These are phyloP conservation scores for Ariopsis seemanni DNA, from an alignment of 2,113 vertebrate species.

Conservation along the genomic window DNA sequence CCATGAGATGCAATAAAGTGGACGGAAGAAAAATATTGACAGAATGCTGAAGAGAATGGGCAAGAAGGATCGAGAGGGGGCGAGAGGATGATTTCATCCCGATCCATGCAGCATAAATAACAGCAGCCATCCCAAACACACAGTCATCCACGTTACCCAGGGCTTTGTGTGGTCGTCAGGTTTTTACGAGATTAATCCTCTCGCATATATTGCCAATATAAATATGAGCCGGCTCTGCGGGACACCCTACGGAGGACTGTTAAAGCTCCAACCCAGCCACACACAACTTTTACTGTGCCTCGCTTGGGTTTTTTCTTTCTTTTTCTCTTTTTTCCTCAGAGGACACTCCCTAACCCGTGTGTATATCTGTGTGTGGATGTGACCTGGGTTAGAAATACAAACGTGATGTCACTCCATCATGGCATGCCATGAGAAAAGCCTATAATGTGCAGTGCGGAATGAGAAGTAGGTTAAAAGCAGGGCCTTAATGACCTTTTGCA, in stretches of 20 bases:
- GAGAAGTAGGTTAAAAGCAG: slow-evolving; percentile 20
- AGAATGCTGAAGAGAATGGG: slow-evolving; percentile 54
- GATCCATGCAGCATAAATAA: slow-evolving; percentile 78
- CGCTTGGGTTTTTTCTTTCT: slow-evolving; percentile 77
- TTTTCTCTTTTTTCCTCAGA: slow-evolving; percentile 68
- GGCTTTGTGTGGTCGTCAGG: slow-evolving; percentile 91
- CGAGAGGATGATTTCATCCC: slow-evolving; percentile 75
- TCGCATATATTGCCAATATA: slow-evolving; percentile 98
- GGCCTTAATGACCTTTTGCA: slow-evolving; percentile 30
- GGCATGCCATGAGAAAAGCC: slow-evolving; percentile 34
- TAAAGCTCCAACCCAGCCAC: slow-evolving; percentile 91
- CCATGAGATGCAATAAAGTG: slow-evolving; percentile 30
- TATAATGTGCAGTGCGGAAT: slow-evolving; percentile 22
- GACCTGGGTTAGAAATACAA: slow-evolving; percentile 50
- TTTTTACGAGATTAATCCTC: slow-evolving; percentile 98
- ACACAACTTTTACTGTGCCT: slow-evolving; percentile 92
- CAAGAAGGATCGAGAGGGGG: slow-evolving; percentile 58
- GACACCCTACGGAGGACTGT: slow-evolving; percentile 85
- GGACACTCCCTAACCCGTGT: slow-evolving; percentile 64
- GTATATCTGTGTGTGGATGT: slow-evolving; percentile 28
- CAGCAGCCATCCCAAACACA: slow-evolving; percentile 75
- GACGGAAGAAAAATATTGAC: slow-evolving; percentile 79
- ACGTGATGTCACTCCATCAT: slow-evolving; percentile 22
- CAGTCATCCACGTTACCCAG: slow-evolving; percentile 81
- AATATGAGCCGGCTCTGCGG: slow-evolving; percentile 87